Evolutionary conservation across 2,888 invertebrate species (phyloP), one percentile per base, ranked within the genome.

Genomic region (Spilosoma lubricipeda): DNA sequence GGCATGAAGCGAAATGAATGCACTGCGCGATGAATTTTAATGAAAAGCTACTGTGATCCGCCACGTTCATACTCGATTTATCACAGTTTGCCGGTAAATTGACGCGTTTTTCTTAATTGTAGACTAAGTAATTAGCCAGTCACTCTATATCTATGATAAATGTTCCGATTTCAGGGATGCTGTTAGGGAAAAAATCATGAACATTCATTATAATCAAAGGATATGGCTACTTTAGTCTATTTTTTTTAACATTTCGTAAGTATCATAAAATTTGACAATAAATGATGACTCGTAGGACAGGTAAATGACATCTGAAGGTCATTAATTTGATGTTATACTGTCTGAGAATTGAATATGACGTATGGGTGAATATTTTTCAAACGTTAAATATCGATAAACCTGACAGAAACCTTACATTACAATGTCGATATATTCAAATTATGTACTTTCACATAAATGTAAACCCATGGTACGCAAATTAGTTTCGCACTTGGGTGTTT

Each of bases 51-150:
- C 36, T 70, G 27, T 27, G 3, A 59, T 59, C 71, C 80, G 71
- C 72, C 76, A 66, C 72, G 42, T 75, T 64, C 64, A 36, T 36
- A 39, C 33, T 48, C 70, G 80, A 83, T 85, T 80, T 82, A 77
- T 80, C 80, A 36, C 30, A 67, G 67, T 67, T 67, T 74, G 30
- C 39, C 27, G 42, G 4, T 67, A 70, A 77, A 82, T 80, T 82
- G 71, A 73, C 71, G 68, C 70, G 4, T 74, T 66, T 80, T 73
- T 73, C 74, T 76, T 68, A 78, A 73, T 77, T 70, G 77, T 68
- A 59, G 39, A 70, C 52, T 67, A 67, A 77, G 52, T 84, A 71
- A 77, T 77, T 78, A 80, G 18, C 18, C 48, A 11, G 67, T 66
- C 13, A 27, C 72, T 68, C 67, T 59, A 23, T 42, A 33, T 73